Evolutionary conservation across 2,113 vertebrate species (phyloP).

Genomic region (Poeciliopsis prolifica): DNA sequence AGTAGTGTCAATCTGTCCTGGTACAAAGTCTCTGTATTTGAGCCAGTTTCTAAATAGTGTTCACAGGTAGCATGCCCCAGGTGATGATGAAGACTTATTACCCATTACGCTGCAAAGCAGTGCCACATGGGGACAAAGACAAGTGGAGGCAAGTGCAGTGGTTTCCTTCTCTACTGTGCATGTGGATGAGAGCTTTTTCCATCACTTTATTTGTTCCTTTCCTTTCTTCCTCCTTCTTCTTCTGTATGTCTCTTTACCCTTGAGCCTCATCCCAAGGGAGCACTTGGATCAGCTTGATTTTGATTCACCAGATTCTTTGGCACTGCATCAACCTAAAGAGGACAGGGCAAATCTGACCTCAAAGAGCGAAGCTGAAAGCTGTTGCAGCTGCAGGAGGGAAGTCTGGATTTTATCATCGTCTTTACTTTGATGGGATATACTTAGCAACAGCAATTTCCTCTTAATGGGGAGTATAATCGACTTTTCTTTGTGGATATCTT

Average conservation of each 20-base stretch:
- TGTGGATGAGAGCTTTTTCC: background rate
- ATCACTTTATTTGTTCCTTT: conserved; percentile 8
- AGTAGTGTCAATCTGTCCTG: conserved; percentile 59
- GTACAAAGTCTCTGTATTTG: conserved; percentile 48
- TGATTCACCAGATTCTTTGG: conserved; percentile 63
- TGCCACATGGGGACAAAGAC: conserved; percentile 52
- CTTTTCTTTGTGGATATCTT: conserved; percentile 31
- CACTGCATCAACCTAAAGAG: conserved; percentile 49
- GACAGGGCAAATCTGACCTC: conserved; percentile 53
- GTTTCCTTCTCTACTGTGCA: background rate
- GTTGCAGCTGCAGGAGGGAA: conserved; percentile 28
- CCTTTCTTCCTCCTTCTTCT: background rate
- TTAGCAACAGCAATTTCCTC: conserved; percentile 48
- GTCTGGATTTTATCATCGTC: conserved; percentile 46
- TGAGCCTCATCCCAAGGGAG: conserved; percentile 69
- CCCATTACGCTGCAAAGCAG: conserved; percentile 7
- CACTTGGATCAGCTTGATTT: conserved; percentile 73
- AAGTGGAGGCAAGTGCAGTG: conserved; percentile 33
- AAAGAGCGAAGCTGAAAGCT: conserved; percentile 40
- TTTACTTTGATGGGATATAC: conserved; percentile 53
- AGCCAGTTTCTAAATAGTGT: conserved; percentile 29
- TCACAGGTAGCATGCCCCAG: conserved; percentile 54
- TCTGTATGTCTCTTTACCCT: conserved; percentile 33
- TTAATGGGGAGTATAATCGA: conserved; percentile 37
- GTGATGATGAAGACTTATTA: conserved; percentile 55